A percentile compares a stretch with the other conserved stretches of the same genome.
These are phyloP conservation scores for Uropsilus gracilis DNA, from an alignment of 2,113 vertebrate species.

Conservation along the genomic window DNA sequence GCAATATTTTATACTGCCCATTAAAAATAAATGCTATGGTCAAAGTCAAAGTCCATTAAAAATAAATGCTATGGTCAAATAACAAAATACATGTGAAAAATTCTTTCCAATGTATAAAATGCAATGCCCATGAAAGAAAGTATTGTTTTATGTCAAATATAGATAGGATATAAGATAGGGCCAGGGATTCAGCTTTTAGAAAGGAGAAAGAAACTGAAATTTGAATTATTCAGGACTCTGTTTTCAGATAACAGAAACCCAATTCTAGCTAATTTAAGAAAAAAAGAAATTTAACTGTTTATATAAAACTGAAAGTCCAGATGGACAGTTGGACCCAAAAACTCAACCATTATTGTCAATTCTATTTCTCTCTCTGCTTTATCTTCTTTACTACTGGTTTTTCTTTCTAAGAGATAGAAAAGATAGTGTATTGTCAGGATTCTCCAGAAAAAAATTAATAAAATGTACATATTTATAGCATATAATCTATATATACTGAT, in stretches of 20 bases:
- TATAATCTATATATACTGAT: too few species aligned
- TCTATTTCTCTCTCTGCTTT: background rate
- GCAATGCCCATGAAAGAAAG: background rate
- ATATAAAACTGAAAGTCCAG: background rate
- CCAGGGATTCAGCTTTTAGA: background rate
- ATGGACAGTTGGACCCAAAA: background rate
- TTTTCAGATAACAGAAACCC: conserved; percentile 14
- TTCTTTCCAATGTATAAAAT: background rate
- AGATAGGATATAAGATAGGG: background rate
- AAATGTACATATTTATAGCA: background rate
- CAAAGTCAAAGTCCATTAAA: background rate
- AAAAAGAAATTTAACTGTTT: conserved; percentile 1
- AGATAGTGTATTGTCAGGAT: background rate
- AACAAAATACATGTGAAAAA: background rate
- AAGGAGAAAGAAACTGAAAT: background rate
- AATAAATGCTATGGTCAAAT: conserved; percentile 11
- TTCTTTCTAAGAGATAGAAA: conserved; percentile 12
- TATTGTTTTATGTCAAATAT: background rate
- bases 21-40: too few species aligned
- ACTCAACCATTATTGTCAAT: background rate
- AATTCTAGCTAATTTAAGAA: background rate
- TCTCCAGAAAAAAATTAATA: background rate
- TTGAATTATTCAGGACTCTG: background rate
- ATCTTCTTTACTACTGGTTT: background rate
- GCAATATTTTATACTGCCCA: background rate